Evolutionary conservation across 2,113 vertebrate species (phyloP), one percentile per base, ranked within the genome.

Genomic region (Zootoca vivipara): DNA sequence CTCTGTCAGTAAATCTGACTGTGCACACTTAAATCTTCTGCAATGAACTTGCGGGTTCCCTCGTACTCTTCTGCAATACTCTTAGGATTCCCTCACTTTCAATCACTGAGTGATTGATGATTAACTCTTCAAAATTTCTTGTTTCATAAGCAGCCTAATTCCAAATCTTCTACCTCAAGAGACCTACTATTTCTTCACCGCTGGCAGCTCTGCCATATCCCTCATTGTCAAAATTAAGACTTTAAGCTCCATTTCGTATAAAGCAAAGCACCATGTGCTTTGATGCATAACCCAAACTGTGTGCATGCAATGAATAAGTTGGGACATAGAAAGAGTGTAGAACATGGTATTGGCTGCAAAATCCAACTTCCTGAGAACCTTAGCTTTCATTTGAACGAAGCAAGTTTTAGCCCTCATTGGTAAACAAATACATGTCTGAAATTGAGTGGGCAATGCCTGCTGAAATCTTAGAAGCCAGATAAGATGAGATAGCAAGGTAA

Each of bases 121-220:
- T 52, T 52, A 52, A 52, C 46, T 52, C 46, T 52, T 52, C 46
- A 52, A 52, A 52, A 52, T 52, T 52, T 52, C 46, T 52, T 52
- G 46, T 52, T 52, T 52, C 46, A 52, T 52, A 52, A 52, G 46
- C 46, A 52, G 9, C 46, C 65, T 10, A 28, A 69, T 69, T 69
- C 65, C 65, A 69, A 69, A 26, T 8, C 65, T 69, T 69, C 65
- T 69, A 28, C 65, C 65, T 3, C 65, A 9, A 28, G 26, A 24
- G 40, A 93, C 89, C 89, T 40, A 94, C 87, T 30, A 30, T 28
- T 13, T 4, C 13, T 56, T 28, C 78, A 58, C 30, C 6, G 20
- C 30, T 58, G 52, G 28, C n/a, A 16, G 5, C 78, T n/a, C 78
- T 26, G 18, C 42, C 24, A 42, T 28, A 22, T 77, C 74, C 40